phyloP scores from a whole-genome alignment of 2,888 invertebrate species.

The Callinectes sapidus region DNA sequence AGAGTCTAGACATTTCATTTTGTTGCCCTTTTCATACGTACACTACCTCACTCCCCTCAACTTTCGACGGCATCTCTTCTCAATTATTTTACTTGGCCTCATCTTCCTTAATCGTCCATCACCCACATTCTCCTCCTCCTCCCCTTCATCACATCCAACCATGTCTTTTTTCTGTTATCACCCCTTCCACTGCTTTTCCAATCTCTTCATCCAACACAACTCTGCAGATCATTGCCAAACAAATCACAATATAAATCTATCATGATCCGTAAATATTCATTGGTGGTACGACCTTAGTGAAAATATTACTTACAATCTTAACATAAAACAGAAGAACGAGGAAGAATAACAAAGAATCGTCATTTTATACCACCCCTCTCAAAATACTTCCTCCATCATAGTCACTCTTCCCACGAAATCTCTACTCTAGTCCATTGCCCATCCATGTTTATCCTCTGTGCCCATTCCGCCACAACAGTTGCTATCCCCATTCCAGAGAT shows the following conservation, averaged over 20 bases:
- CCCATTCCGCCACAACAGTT: not conserved
- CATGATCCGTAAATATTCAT: not conserved
- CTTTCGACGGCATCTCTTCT: too few species aligned
- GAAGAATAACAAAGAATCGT: not conserved
- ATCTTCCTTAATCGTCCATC: not conserved
- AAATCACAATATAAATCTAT: not conserved
- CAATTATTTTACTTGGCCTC: too few species aligned
- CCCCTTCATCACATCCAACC: not conserved
- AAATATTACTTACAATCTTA: not conserved
- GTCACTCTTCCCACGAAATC: not conserved
- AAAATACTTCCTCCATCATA: too few species aligned
- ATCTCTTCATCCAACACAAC: not conserved
- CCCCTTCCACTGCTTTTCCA: not conserved
- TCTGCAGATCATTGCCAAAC: not conserved
- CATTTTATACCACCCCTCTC: too few species aligned
- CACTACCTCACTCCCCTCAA: too few species aligned
- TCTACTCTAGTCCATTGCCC: not conserved
- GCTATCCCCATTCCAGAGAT: not conserved
- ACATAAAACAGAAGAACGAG: not conserved
- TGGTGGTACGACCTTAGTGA: not conserved
- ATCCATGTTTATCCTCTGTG: not conserved
- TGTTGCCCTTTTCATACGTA: too few species aligned
- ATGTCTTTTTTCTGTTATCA: not conserved
- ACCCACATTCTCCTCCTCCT: not conserved
- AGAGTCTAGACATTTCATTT: not conserved